Base-by-base conservation (phyloP, 2,113 vertebrate genomes). In the Platysternon megacephalum region DNA sequence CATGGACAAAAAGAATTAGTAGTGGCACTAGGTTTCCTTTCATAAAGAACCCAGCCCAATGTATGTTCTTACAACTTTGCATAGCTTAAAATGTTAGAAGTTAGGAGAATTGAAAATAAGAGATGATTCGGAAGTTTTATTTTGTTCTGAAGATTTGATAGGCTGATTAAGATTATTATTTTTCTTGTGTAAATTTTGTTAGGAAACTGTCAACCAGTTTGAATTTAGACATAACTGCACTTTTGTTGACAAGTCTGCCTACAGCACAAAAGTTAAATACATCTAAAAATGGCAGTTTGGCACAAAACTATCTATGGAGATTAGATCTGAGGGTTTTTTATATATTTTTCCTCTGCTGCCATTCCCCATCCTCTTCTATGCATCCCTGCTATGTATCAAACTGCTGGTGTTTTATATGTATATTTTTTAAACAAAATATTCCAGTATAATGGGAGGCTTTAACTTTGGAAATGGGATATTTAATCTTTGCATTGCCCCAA, bases 191-290 rank as follows among this genome's bases (percentile, higher is more conserved):
- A 46, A 46, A 28, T 46, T 78, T 44, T 46, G 42, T 46, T 78
- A 93, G 19, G 28, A 91, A 83, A 79, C 55, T 0, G 14, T 39
- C 78, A 11, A 85, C 3, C 0, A 0, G 2, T 51, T 74, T 85
- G 29, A 28, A n/a, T 9, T 44, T 22, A 78, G 44, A 91, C 72
- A 4, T 35, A 46, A 42, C 11, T 46, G 4, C 92, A 35, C 1
- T 85, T 94, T 87, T 56, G 32, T 8, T 39, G 32, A 35, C 1
- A 84, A 26, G 9, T 42, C 6, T 87, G 52, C 3, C 2, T 79
- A 46, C 82, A 83, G 5, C 11, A 24, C 2, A 83, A 46, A 2
- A 42, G 19, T 84, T 87, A 44, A 74, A 11, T 90, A 88, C 82
- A 52, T 72, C 28, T 82, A 56, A 95, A 68, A 93, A 58, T 39